Base-by-base conservation (phyloP, 2,113 vertebrate species). In the Sander lucioperca region DNA sequence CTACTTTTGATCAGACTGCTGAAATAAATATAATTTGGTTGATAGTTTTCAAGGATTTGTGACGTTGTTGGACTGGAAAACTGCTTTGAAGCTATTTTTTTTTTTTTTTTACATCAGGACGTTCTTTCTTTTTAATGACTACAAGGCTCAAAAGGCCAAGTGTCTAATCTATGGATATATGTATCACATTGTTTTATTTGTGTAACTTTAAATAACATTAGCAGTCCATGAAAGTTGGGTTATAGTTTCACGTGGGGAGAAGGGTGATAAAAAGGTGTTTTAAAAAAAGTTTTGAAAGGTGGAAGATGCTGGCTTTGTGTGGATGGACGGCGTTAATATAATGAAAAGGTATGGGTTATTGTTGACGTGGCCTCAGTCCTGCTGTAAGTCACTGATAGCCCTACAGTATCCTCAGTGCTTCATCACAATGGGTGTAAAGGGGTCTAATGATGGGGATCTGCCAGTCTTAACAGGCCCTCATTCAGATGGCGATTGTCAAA, bases 371-470 rank as follows among this genome's bases (percentile, higher is more conserved):
- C 62, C 62, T 59, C 36, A 39, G 61, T 58, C 25, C 62, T 14
- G 48, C 56, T 80, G 71, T 79, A 85, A 83, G 82, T 83, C 80
- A 90, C 83, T 27, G 82, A 85, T 88, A 65, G 73, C 68, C 54
- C 70, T 88, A 91, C 91, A 88, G 91, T 89, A 86, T 90, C 83
- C 74, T 82, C 63, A 53, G 39, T 7, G 59, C 71, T 71, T 85
- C 77, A 85, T 90, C 59, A 92, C 91, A 94, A 93, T 88, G 74
- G 85, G 5, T 85, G 85, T 87, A 88, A 93, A 92, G 73, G 80
- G 80, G 77, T 84, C 89, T 90, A 92, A 92, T 93, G 88, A 90
- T 65, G 64, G 88, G 80, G 89, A 89, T 91, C 88, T 86, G 82
- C 78, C 59, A 47, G 78, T 71, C 74, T 93, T 88, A 91, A 93